Base-by-base conservation (phyloP, 2,888 invertebrate species). In the Himalopsyche anomala region DNA sequence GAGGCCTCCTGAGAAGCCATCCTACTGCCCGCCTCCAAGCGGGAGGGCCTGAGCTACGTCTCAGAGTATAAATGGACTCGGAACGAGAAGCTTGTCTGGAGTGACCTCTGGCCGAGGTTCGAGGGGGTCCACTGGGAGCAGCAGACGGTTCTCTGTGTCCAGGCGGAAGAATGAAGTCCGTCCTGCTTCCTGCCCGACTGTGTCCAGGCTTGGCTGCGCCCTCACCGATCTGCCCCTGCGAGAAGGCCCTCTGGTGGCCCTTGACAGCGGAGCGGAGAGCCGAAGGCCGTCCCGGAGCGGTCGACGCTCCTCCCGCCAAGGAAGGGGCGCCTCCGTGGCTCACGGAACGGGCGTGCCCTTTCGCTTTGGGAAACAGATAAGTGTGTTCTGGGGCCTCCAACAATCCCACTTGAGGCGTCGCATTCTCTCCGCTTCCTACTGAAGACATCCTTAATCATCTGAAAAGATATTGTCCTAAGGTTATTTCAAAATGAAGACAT, bases 1-100 rank as follows among this genome's bases (percentile, higher is more conserved):
- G 94, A 87, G 93, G 93, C 40, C 94, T 92, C 19, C 95, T 93
- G 90, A 95, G 93, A 88, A 95, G 90, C 91, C 94, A 93, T 89
- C 94, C 93, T 62, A 95, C 92, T 69, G 95, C 92, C 87, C 95
- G 94, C 87, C 95, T 94, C 96, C 96, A 96, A 90, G 95, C 94
- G 0, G 96, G 94, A 17, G 96, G 95, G 1, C 94, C 95, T 28
- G 95, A 95, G 85, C 95, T 94, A 89, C 96, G 95, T 87, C 97
- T 94, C 89, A 98, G 94, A 4, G 98, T 98, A 92, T 98, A 98
- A 89, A 98, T 97, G 85, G 97, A 97, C 91, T 98, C 98, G 11
- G 97, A 96, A 89, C 97, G 95, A 17, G 97, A 97, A 1, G 97
- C 97, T 91, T 97, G 97, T n/a, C 97, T 94, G 6, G 97, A 96